Percentiles rank a stretch among this genome's conserved stretches.
These are phyloP conservation scores for Probosciger aterrimus DNA, from an alignment of 2,113 vertebrate genomes.

Conservation along the genomic window DNA sequence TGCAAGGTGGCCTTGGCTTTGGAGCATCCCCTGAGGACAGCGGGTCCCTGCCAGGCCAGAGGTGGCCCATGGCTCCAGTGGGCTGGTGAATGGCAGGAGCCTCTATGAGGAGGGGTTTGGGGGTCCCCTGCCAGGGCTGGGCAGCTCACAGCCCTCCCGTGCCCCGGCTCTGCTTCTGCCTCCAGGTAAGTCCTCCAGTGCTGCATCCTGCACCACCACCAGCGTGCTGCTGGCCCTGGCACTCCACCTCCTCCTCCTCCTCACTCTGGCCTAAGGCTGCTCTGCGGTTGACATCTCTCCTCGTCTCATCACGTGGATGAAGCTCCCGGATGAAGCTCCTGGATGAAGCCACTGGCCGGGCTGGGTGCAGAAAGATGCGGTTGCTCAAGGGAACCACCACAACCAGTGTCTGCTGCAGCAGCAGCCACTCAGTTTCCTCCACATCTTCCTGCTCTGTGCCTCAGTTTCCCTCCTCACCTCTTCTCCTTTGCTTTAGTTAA, in stretches of 20 bases:
- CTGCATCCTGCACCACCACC: background rate
- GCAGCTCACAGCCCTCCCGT: background rate
- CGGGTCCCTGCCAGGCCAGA: background rate
- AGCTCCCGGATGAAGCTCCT: background rate
- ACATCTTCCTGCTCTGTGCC: background rate
- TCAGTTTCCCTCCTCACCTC: background rate
- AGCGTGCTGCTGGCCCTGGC: background rate
- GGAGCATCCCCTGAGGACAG: background rate
- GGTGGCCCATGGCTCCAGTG: background rate
- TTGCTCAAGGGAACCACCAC: background rate
- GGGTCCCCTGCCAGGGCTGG: background rate
- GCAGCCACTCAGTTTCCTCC: background rate
- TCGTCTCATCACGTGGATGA: background rate
- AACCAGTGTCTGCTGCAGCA: background rate
- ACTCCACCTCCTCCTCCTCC: background rate
- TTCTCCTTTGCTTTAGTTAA: background rate
- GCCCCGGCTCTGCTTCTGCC: accelerated
- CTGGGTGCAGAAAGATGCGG: accelerated
- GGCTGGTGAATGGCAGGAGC: background rate
- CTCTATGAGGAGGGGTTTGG: accelerated
- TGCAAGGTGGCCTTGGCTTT: background rate
- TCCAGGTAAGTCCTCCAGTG: background rate
- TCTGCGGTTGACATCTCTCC: accelerated
- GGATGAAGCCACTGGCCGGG: accelerated
- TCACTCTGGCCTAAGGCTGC: background rate